phyloP scores from a whole-genome alignment of 2,888 invertebrate genomes.

The Polyommatus iphigenia region DNA sequence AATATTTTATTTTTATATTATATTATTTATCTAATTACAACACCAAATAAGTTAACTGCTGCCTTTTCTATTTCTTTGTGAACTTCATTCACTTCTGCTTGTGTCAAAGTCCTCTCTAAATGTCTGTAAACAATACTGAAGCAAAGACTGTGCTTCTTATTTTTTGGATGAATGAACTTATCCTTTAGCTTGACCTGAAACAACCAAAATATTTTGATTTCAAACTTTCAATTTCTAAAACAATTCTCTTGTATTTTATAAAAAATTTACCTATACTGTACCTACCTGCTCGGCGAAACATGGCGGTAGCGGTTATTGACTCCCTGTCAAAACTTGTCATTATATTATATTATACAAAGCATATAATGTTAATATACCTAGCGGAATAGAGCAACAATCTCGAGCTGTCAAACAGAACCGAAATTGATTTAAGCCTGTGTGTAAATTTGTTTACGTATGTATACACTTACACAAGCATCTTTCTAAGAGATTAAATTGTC shows the following conservation, averaged over 20 bases:
- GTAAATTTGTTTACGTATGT: no score
- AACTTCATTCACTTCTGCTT: conserved; percentile 91
- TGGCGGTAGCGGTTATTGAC: no score
- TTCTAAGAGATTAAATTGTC: no score
- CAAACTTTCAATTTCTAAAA: neutral
- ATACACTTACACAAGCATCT: no score
- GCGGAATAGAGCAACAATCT: no score
- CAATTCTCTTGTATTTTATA: neutral
- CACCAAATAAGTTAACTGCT: conserved; percentile 61
- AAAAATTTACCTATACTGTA: neutral
- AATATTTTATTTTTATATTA: neutral
- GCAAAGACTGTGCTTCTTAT: conserved; percentile 90
- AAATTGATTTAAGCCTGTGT: no score
- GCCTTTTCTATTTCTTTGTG: conserved; percentile 87
- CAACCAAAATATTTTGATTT: conserved; percentile 28
- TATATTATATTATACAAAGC: no score
- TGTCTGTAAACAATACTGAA: conserved; percentile 96
- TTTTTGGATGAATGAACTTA: conserved; percentile 92
- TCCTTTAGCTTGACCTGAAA: conserved; percentile 89
- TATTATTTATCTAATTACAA: conserved; percentile 58
- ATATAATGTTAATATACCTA: no score
- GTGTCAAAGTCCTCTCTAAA: conserved; percentile 92
- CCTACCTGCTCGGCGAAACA: no score
- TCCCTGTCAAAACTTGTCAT: no score
- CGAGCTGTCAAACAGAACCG: no score